Evolutionary conservation across 2,888 invertebrate species (phyloP), one percentile per base, ranked within the genome.

Genomic region (Spatulosminthurus flaviceps): DNA sequence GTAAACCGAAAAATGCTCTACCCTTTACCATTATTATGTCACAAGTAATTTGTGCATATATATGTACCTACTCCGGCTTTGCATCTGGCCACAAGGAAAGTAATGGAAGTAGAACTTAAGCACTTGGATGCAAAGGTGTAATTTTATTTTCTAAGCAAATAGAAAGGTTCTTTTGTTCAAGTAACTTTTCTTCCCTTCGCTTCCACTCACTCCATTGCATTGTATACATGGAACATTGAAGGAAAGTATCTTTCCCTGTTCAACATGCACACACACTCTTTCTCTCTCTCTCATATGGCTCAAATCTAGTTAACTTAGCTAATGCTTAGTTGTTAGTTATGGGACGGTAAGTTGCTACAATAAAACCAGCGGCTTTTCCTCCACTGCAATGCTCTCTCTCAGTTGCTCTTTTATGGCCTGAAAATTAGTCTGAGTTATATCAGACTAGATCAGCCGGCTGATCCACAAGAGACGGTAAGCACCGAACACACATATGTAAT

Each of bases 131-230:
- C 51, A 51, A 51, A 51, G 67, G 29, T 26, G 29, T 67, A 67
- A 67, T 67, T 67, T 28, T 67, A 67, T 67, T 67, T 67, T 67
- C 67, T 67, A 67, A 67, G 24, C 67, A 67, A 67, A 67, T 67
- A 67, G 67, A 67, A 19, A 28, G 26, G 67, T 19, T 67, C 67
- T 24, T 28, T 67, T 67, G 67, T 67, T 19, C 7, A 51, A 51
- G 51, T 51, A 11, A 51, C 51, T 51, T 51, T 51, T 19, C 51
- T n/a, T 51, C n/a, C n/a, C 51, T 51, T 51, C 51, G 1, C 67
- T 19, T 51, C 51, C 51, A 9, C 51, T 51, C 26, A 22, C 22
- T 66, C 26, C 13, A n/a, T 24, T 16, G 24, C 1, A 2, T 19
- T 7, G 7, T 16, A 26, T 24, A 28, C 24, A n/a, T 28, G n/a